Percentiles rank a stretch among this genome's conserved stretches.
phyloP scores from a whole-genome alignment of 1,140 invertebrate species.

The Pseudachorutes palmiensis region DNA sequence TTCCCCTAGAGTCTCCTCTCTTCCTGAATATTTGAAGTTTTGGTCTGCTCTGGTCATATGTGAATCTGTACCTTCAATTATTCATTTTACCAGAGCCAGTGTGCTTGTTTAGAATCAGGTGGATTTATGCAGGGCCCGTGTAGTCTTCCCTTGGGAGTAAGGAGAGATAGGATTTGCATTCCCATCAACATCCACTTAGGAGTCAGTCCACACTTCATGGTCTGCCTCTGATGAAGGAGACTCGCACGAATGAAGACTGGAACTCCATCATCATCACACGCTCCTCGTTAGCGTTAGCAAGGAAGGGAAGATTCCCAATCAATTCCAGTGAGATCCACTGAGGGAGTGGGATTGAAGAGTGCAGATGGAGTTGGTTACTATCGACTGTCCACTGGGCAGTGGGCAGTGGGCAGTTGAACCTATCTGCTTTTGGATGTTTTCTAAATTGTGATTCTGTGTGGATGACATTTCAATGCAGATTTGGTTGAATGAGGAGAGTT shows the following conservation, averaged over 20 bases:
- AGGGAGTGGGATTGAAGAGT: not conserved
- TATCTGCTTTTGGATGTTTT: too few relatives aligned
- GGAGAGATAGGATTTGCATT: slow-evolving; percentile 25
- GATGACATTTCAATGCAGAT: slow-evolving; percentile 37
- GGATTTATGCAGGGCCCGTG: not conserved
- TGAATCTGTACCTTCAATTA: not conserved
- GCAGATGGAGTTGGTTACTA: too few relatives aligned
- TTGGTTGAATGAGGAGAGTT: slow-evolving; percentile 32
- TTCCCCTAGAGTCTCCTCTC: not conserved
- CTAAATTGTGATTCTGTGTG: slow-evolving; percentile 19
- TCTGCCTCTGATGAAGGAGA: too few relatives aligned
- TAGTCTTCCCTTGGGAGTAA: not conserved
- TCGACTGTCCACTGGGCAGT: too few relatives aligned
- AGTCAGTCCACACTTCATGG: slow-evolving; percentile 32
- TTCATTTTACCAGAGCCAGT: not conserved
- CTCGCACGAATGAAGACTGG: too few relatives aligned
- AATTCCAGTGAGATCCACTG: too few relatives aligned
- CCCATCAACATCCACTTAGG: slow-evolving; percentile 25
- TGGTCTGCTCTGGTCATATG: not conserved
- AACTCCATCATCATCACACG: too few relatives aligned
- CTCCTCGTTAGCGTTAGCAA: not conserved
- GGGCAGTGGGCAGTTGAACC: too few relatives aligned
- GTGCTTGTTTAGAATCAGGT: slow-evolving; percentile 5
- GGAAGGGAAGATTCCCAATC: not conserved
- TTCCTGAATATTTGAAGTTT: slow-evolving; percentile 1